phyloP scores from a whole-genome alignment of 2,113 vertebrate genomes.

The Chrysemys picta region DNA sequence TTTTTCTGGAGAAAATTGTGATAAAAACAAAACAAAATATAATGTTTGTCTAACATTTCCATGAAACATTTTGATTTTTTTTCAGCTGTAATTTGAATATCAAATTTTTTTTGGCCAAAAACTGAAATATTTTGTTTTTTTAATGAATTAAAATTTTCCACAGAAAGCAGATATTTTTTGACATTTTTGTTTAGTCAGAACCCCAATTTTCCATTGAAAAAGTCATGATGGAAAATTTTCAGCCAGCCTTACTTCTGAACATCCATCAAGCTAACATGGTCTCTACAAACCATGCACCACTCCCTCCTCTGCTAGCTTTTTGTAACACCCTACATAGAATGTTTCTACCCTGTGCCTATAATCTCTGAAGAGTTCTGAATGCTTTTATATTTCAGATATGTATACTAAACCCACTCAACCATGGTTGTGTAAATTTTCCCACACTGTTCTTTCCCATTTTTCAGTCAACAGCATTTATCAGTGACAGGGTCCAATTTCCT shows the following conservation, averaged over 20 bases:
- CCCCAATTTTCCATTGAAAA: not conserved
- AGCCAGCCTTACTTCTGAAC: not conserved
- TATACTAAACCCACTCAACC: accelerated
- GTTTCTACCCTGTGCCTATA: not conserved
- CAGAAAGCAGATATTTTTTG: not conserved
- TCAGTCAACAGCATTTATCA: not conserved
- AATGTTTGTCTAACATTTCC: not conserved
- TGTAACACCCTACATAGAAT: not conserved
- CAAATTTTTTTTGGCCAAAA: not conserved
- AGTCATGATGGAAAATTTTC: not conserved
- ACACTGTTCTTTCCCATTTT: not conserved
- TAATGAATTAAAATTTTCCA: not conserved
- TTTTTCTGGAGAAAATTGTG: not conserved
- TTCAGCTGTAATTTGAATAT: not conserved
- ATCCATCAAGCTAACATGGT: not conserved
- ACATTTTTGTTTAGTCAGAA: not conserved
- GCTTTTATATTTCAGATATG: accelerated
- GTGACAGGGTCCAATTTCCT: accelerated
- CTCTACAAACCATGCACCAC: not conserved
- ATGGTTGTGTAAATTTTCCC: not conserved
- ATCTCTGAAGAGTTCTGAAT: not conserved
- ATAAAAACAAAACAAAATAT: not conserved
- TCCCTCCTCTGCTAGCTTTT: not conserved
- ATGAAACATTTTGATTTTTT: not conserved
- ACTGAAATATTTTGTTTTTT: not conserved